Evolutionary conservation across 2,113 vertebrate species (phyloP).

Genomic region (Bucco capensis): DNA sequence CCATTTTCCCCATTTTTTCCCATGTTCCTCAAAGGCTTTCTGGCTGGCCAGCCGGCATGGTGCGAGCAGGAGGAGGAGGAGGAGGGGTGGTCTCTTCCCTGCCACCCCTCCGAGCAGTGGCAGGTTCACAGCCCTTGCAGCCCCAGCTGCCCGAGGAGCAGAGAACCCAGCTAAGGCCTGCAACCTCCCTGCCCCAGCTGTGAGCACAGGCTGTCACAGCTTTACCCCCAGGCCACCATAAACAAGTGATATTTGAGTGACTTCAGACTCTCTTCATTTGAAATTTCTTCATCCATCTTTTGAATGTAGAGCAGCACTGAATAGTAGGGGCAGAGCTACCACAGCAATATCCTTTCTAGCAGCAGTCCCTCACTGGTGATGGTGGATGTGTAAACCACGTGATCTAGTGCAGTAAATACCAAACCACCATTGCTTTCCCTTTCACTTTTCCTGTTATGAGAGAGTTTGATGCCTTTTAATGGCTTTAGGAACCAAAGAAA

Average conservation of each 20-base stretch:
- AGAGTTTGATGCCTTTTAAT: slow-evolving; percentile 17
- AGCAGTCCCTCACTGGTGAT: not conserved
- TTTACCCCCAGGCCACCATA: not conserved
- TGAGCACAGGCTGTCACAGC: accelerated
- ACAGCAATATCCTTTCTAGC: not conserved
- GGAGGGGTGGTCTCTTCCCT: no score
- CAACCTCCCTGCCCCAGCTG: not conserved
- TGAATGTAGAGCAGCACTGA: not conserved
- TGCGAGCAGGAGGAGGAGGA: accelerated
- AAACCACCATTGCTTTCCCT: not conserved
- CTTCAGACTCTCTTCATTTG: not conserved
- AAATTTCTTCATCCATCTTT: not conserved
- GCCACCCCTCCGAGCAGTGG: accelerated
- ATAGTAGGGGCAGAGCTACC: not conserved
- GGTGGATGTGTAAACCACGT: not conserved
- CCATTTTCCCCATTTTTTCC: not conserved
- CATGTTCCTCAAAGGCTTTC: not conserved
- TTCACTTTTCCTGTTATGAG: not conserved
- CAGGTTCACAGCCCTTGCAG: not conserved
- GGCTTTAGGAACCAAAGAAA: slow-evolving; percentile 52
- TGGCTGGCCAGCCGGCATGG: not conserved
- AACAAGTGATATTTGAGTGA: not conserved
- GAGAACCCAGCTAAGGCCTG: not conserved
- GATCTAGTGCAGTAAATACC: not conserved
- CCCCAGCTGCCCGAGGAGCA: not conserved